Evolutionary conservation across 2,888 invertebrate species (phyloP).

Genomic region (Phlogophora meticulosa): DNA sequence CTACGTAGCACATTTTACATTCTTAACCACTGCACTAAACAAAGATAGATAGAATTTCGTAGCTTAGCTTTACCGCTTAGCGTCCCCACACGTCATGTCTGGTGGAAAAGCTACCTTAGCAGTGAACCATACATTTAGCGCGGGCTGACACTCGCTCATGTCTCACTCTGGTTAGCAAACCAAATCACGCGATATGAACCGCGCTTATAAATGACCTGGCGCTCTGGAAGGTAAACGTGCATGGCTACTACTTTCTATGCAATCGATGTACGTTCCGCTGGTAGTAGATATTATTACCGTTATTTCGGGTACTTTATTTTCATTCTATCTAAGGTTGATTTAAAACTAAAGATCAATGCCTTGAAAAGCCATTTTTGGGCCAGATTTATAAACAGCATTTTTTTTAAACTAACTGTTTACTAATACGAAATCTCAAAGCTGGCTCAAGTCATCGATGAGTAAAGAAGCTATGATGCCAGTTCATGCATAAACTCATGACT

Average conservation of each 20-base stretch:
- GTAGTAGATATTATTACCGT: conserved; percentile 12
- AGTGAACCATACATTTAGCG: conserved; percentile 74
- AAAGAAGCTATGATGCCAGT: too few species aligned
- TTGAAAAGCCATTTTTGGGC: too few species aligned
- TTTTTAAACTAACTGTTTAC: too few species aligned
- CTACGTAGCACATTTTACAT: too few species aligned
- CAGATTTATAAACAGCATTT: too few species aligned
- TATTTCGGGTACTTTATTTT: conserved; percentile 7
- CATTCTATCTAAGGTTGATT: not conserved
- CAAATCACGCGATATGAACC: conserved; percentile 81
- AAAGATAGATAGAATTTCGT: not conserved
- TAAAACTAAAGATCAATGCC: too few species aligned
- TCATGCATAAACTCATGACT: too few species aligned
- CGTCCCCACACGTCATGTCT: too few species aligned
- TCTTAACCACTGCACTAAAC: too few species aligned
- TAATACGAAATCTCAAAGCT: too few species aligned
- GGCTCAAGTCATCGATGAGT: too few species aligned
- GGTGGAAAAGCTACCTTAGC: conserved; percentile 1
- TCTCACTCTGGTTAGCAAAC: conserved; percentile 80
- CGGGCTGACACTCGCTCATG: conserved; percentile 76
- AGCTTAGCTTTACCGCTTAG: not conserved
- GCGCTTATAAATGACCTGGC: conserved; percentile 71
- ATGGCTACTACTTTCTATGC: conserved; percentile 50
- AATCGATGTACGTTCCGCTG: conserved; percentile 25
- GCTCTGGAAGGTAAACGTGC: conserved; percentile 30